Percentiles rank a stretch among this genome's conserved stretches.
Evolutionary conservation across 2,797 vertebrate species (phyloP).

Genomic region (Eupleurogrammus muticus): DNA sequence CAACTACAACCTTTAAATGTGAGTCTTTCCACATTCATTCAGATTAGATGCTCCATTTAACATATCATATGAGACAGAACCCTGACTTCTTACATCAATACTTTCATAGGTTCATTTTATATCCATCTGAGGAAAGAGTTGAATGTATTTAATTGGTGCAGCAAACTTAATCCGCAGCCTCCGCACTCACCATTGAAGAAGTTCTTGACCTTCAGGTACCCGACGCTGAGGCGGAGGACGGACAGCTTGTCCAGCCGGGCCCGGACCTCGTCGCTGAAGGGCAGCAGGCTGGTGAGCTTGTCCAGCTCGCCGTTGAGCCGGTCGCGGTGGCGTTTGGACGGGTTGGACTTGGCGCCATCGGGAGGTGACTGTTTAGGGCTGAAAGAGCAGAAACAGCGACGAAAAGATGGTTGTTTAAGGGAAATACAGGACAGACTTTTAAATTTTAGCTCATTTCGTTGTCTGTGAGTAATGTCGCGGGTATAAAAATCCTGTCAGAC

Average conservation of each 20-base stretch:
- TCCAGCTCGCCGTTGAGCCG: conserved; percentile 87
- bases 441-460: background rate
- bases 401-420: background rate
- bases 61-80: too few species aligned
- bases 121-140: too few species aligned
- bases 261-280: conserved; percentile 85
- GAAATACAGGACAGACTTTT: background rate
- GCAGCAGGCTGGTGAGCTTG: conserved; percentile 86
- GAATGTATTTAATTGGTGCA: too few species aligned
- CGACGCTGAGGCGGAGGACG: conserved; percentile 86
- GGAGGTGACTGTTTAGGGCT: conserved; percentile 80
- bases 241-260: conserved; percentile 88
- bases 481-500: background rate
- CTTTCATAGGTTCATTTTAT: too few species aligned
- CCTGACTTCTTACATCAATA: too few species aligned
- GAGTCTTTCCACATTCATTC: too few species aligned
- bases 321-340: conserved; percentile 88
- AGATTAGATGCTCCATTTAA: too few species aligned
- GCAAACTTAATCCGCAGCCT: too few species aligned
- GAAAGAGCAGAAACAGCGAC: conserved; percentile 13
- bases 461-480: background rate
- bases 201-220: conserved; percentile 89
- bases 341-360: conserved; percentile 86
- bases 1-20: too few species aligned
- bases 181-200: conserved; percentile 85